Evolutionary conservation across 2,113 vertebrate genomes (phyloP), one percentile per base, ranked within the genome.

Genomic region (Procapra przewalskii): DNA sequence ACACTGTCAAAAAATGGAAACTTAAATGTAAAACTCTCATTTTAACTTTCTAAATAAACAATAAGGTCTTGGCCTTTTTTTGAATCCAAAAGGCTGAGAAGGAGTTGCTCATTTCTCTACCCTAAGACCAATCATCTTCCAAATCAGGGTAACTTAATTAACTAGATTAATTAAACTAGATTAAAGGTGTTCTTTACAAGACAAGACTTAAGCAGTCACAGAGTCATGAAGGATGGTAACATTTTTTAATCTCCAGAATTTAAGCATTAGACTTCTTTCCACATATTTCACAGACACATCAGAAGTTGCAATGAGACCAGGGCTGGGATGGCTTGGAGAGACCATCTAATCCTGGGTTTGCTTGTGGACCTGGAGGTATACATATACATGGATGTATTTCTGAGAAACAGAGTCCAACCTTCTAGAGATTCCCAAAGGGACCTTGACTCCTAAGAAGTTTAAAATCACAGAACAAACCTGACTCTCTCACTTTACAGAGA

Each of bases 1-100:
- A 97, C 12, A 84, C 5, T 71, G 40, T 91, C 21, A 31, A 85
- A 83, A 81, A 88, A 62, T 77, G 85, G 87, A 97, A 96, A 96
- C 57, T 36, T 84, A 90, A 88, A 90, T 67, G 7, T 87, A 90
- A 75, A 80, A 57, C 75, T 93, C 92, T 77, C 59, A 33, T 60
- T 93, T 95, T 93, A 77, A 50, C 55, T 71, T 92, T 54, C n/a
- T 84, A 85, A 86, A 81, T 71, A 23, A 89, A 90, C n/a, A 79
- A 45, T 96, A 40, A 88, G 45, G 17, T 62, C 36, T 45, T 25
- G 31, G 8, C 15, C 23, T 90, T 87, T 94, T 45, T 94, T 45
- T 19, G 55, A 43, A 77, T 21, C 79, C 50, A 48, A 29, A 40
- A 79, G 12, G 2, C 64, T 89, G 31, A 45, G 80, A 55, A 91